Percentiles rank a stretch among this genome's conserved stretches.
These are phyloP conservation scores for Gila orcuttii DNA, from an alignment of 2,113 vertebrate species.

Conservation along the genomic window DNA sequence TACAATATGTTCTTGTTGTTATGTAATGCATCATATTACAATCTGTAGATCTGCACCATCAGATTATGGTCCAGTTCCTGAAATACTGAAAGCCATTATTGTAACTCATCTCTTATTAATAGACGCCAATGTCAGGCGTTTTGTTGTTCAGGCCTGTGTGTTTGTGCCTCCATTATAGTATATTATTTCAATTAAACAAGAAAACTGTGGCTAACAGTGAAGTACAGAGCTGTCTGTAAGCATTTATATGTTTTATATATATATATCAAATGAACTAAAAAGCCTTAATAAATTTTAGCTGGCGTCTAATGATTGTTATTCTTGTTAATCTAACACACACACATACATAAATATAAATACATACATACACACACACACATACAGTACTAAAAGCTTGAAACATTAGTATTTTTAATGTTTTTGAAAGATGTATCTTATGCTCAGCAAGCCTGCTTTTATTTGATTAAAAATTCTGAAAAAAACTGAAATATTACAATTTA, in stretches of 20 bases:
- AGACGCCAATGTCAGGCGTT: not conserved
- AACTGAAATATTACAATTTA: no score
- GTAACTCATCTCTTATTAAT: not conserved
- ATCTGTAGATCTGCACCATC: not conserved
- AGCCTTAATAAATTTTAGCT: conserved; percentile 1
- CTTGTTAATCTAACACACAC: not conserved
- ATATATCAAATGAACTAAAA: not conserved
- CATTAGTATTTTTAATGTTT: no score
- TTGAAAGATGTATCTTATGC: no score
- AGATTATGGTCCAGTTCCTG: not conserved
- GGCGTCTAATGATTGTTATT: not conserved
- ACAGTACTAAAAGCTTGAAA: no score
- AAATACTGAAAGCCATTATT: not conserved
- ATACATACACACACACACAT: not conserved
- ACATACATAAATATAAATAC: not conserved
- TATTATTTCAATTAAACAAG: not conserved
- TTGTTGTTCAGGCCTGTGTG: no score
- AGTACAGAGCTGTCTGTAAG: not conserved
- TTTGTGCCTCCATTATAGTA: not conserved
- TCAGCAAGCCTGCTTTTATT: no score
- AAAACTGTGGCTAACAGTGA: not conserved
- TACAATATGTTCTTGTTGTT: not conserved
- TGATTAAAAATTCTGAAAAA: no score
- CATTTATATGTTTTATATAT: not conserved
- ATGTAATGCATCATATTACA: not conserved